phyloP scores from a whole-genome alignment of 2,113 vertebrate species.

The Clarias macrocephalus region DNA sequence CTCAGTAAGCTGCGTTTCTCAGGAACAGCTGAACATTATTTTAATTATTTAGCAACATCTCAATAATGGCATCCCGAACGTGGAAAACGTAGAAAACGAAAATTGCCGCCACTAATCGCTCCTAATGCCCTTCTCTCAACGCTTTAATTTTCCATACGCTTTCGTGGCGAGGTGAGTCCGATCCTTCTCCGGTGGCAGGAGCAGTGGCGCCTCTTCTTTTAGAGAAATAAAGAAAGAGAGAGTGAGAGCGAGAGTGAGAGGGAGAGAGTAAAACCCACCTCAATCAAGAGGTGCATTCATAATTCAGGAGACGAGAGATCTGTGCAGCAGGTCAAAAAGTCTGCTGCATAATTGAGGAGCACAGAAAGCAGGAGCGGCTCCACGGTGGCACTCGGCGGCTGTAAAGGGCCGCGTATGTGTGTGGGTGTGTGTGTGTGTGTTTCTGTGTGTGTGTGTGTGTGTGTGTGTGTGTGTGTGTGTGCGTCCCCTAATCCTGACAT shows the following conservation, averaged over 20 bases:
- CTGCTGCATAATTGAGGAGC: constrained; percentile 64
- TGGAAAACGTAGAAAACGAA: constrained; percentile 21
- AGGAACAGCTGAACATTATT: not conserved
- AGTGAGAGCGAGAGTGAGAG: constrained; percentile 17
- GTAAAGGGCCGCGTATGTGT: constrained; percentile 40
- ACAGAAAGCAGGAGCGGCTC: constrained; percentile 56
- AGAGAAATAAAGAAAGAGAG: constrained; percentile 28
- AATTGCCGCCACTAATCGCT: constrained; percentile 36
- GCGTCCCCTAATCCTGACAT: constrained; percentile 24
- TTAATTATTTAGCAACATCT: constrained; percentile 45
- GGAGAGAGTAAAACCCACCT: constrained; percentile 48
- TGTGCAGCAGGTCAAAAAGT: constrained; percentile 63
- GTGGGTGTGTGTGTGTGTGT: constrained; percentile 27
- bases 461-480: constrained; percentile 29
- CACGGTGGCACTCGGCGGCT: constrained; percentile 57
- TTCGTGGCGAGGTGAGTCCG: constrained; percentile 23
- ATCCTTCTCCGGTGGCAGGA: constrained; percentile 44
- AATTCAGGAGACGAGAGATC: constrained; percentile 61
- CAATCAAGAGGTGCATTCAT: constrained; percentile 62
- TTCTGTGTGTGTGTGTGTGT: constrained; percentile 26
- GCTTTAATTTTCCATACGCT: constrained; percentile 40
- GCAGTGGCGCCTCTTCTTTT: constrained; percentile 53
- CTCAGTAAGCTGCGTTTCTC: not conserved
- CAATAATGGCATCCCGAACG: constrained; percentile 13
- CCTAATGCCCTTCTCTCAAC: constrained; percentile 39